Percentiles rank a stretch among this genome's conserved stretches.
Conservation (phyloP, 2,113 vertebrate species). For the Piaya cayana region DNA sequence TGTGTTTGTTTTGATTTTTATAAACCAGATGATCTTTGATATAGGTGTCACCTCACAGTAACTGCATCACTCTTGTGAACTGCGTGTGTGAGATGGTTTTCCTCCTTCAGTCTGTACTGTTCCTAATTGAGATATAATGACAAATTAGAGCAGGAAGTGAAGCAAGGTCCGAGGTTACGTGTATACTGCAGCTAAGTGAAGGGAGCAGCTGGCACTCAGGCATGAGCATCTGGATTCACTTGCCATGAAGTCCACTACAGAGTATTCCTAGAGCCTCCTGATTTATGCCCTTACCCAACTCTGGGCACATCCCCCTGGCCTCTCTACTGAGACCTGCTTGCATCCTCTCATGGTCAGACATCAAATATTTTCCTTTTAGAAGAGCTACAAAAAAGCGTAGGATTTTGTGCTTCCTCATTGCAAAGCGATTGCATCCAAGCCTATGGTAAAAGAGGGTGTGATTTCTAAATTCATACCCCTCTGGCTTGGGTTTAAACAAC, state of each 20-base stretch:
- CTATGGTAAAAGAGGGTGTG: not conserved
- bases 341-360: not conserved
- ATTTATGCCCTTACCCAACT: not conserved
- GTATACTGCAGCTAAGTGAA: not conserved
- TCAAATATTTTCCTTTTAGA: not conserved
- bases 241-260: not conserved
- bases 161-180: not conserved
- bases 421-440: not conserved
- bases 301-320: not conserved
- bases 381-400: not conserved
- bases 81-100: not conserved
- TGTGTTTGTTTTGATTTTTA: not conserved
- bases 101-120: not conserved
- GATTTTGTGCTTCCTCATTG: slow-evolving; percentile 26
- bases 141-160: not conserved
- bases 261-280: not conserved
- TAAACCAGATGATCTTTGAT: not conserved
- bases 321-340: not conserved
- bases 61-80: not conserved
- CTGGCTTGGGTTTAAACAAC: not conserved
- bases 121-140: not conserved
- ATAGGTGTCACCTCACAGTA: not conserved
- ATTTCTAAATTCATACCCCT: not conserved
- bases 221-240: not conserved
- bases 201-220: not conserved